These are phyloP conservation scores for Dichetophora obliterata DNA, from an alignment of 2,888 invertebrate genomes.

Conservation along the genomic window DNA sequence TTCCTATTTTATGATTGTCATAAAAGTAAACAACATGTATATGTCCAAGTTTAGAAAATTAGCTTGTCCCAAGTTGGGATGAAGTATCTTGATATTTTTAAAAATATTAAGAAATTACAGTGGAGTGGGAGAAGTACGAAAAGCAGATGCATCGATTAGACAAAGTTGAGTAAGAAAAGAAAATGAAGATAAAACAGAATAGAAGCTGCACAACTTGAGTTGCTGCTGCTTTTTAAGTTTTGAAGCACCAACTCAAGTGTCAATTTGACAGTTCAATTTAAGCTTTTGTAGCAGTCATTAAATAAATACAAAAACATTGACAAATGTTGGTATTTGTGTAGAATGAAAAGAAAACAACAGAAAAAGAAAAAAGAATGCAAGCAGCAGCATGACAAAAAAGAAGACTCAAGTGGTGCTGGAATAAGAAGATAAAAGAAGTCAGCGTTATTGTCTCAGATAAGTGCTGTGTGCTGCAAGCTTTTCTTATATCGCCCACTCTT, in stretches of 20 bases:
- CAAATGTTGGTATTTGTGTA: constrained; percentile 13
- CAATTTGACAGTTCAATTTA: constrained; percentile 36
- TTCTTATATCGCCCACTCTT: background rate
- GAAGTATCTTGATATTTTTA: no score
- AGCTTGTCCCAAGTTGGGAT: no score
- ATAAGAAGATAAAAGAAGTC: background rate
- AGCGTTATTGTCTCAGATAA: constrained; percentile 12
- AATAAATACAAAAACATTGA: constrained; percentile 27
- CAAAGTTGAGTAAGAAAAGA: background rate
- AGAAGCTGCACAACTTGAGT: background rate
- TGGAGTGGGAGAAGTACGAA: background rate
- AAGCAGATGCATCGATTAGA: background rate
- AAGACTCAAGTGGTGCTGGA: background rate
- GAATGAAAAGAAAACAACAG: background rate
- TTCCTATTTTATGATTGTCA: background rate
- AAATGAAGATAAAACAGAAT: background rate
- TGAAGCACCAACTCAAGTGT: constrained; percentile 31
- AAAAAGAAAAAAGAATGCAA: background rate
- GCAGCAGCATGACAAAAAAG: background rate
- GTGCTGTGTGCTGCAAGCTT: constrained; percentile 20
- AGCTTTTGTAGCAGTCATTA: constrained; percentile 27
- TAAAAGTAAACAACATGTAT: no score
- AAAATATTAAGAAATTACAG: background rate
- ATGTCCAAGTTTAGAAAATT: no score
- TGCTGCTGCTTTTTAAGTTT: background rate